phyloP scores from a whole-genome alignment of 2,888 invertebrate species.

The Hirudinaria manillensis region DNA sequence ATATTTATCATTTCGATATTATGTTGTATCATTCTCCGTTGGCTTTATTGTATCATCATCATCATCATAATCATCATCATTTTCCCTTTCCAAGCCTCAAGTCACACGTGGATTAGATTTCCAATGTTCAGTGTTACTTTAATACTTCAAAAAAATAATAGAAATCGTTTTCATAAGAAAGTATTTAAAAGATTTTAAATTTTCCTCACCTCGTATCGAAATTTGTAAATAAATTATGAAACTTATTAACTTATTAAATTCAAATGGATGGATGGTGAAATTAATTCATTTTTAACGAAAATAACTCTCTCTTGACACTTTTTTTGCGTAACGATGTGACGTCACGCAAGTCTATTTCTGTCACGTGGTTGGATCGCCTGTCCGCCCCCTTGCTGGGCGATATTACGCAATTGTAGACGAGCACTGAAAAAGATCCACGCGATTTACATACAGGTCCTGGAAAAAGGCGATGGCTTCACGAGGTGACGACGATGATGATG shows the following conservation, averaged over 20 bases:
- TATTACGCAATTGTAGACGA: neutral
- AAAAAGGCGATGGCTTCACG: neutral
- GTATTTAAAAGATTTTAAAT: too few relatives aligned
- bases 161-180: too few relatives aligned
- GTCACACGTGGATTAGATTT: too few relatives aligned
- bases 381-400: neutral
- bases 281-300: neutral
- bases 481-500: neutral
- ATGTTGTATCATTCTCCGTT: too few relatives aligned
- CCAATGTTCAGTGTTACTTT: too few relatives aligned
- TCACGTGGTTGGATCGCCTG: slow-evolving; percentile 7
- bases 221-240: too few relatives aligned
- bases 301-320: neutral
- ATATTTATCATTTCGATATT: too few relatives aligned
- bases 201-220: too few relatives aligned
- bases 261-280: too few relatives aligned
- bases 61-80: slow-evolving; percentile 24
- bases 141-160: too few relatives aligned
- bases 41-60: neutral
- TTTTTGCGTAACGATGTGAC: neutral
- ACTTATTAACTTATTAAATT: too few relatives aligned
- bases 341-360: slow-evolving; percentile 3
- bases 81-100: neutral
- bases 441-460: too few relatives aligned
- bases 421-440: slow-evolving; percentile 11